Conservation (phyloP, 1,140 invertebrate genomes). For the Antheraea mylitta region DNA sequence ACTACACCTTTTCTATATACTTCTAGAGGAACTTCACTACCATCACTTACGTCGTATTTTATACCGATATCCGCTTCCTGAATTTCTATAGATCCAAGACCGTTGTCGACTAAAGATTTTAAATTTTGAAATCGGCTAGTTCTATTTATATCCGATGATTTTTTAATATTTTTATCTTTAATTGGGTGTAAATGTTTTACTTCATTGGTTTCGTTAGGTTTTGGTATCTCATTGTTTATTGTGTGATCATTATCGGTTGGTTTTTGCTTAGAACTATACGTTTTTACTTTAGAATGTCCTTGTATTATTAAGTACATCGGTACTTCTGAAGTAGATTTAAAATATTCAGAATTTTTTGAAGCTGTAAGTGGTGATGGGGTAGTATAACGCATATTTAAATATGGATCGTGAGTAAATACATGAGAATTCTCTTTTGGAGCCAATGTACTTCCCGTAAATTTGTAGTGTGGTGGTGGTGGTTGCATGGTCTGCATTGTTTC, state of each 20-base stretch:
- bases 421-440: constrained; percentile 26
- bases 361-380: constrained; percentile 61
- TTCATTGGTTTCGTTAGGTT: constrained; percentile 78
- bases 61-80: constrained; percentile 79
- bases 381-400: constrained; percentile 67
- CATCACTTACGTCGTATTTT: constrained; percentile 78
- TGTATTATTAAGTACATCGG: constrained; percentile 89
- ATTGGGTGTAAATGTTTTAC: constrained; percentile 80
- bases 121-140: constrained; percentile 52
- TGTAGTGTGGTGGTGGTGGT: constrained; percentile 53
- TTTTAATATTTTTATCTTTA: constrained; percentile 59
- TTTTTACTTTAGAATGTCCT: constrained; percentile 91
- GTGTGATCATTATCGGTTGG: constrained; percentile 28
- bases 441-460: constrained; percentile 43
- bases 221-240: constrained; percentile 50
- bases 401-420: constrained; percentile 57
- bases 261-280: constrained; percentile 82
- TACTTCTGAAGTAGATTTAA: constrained; percentile 82
- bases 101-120: constrained; percentile 56
- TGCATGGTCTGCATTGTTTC: constrained; percentile 76
- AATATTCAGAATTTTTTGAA: constrained; percentile 80
- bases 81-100: constrained; percentile 71
- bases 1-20: constrained; percentile 81
- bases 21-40: constrained; percentile 73
- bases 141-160: constrained; percentile 37